Evolutionary conservation across 2,888 invertebrate species (phyloP), one percentile per base, ranked within the genome.

Genomic region (Eupithecia centaureata): DNA sequence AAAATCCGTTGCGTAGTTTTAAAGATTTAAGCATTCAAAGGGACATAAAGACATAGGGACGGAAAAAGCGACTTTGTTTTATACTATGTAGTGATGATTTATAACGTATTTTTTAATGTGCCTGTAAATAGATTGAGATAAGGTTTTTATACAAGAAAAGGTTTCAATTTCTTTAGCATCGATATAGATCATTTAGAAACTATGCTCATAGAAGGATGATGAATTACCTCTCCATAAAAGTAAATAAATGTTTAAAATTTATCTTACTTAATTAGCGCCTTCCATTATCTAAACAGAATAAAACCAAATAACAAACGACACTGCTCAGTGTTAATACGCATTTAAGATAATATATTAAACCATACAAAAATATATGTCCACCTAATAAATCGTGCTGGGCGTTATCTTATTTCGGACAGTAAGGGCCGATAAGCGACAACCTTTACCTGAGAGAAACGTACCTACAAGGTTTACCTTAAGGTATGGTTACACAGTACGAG

Each of bases 341-440:
- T 92, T 92, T 92, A 91, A 92, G 92, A 92, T 92, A 91, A 91
- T 91, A 91, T 91, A 91, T 91, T 89, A 89, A 85, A 88, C 86
- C 81, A 82, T 86, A 89, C 85, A 88, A 88, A 91, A 91, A 89
- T 89, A 91, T 91, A 90, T 91, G 90, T 88, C 90, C 90, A 88
- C 85, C 86, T 86, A 88, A 92, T 92, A 92, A 92, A 92, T 92
- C 90, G 87, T 86, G 82, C 75, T 77, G 82, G 83, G 82, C 86
- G 88, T 92, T 92, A 92, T 92, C 92, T 86, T 79, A 82, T 86
- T 86, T 86, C 83, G 85, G 87, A 84, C 91, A 87, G 85, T 89
- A 89, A 90, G 86, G 85, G 81, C 82, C 85, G 91, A 91, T 91
- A 91, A 91, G 78, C 76, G 75, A 78, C 80, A 79, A 82, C 85